Evolutionary conservation across 2,113 vertebrate species (phyloP).

Genomic region (Chunga burmeisteri): DNA sequence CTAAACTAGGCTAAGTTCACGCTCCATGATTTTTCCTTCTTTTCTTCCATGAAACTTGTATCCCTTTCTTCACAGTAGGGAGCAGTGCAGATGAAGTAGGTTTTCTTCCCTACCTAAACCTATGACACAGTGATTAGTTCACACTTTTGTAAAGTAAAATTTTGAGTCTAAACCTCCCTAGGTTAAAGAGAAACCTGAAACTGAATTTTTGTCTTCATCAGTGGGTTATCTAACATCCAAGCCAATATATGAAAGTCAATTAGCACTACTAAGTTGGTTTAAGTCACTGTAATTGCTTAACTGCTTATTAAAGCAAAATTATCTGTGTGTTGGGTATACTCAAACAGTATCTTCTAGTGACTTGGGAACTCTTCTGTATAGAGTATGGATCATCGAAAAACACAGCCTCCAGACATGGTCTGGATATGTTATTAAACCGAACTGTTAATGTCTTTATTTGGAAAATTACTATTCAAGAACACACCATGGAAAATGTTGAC

Average conservation of each 20-base stretch:
- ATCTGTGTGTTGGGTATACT: background rate
- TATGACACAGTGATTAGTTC: background rate
- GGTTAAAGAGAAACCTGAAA: background rate
- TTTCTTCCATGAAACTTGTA: background rate
- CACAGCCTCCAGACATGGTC: background rate
- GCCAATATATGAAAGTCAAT: background rate
- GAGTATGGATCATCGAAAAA: background rate
- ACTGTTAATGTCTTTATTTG: background rate
- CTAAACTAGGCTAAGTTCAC: background rate
- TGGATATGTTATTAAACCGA: background rate
- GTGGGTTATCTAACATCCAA: background rate
- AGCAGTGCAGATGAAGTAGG: background rate
- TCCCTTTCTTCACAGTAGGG: background rate
- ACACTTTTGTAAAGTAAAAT: background rate
- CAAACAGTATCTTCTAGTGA: background rate
- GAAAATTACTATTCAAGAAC: background rate
- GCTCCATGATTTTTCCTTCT: background rate
- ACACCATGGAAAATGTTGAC: background rate
- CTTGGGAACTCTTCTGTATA: background rate
- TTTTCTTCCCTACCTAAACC: background rate
- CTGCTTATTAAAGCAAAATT: background rate
- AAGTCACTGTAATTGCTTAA: background rate
- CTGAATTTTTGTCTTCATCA: background rate
- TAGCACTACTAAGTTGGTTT: background rate
- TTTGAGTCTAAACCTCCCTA: background rate